Evolutionary conservation across 2,797 vertebrate genomes (phyloP).

Genomic region (Rhynchotus rufescens): DNA sequence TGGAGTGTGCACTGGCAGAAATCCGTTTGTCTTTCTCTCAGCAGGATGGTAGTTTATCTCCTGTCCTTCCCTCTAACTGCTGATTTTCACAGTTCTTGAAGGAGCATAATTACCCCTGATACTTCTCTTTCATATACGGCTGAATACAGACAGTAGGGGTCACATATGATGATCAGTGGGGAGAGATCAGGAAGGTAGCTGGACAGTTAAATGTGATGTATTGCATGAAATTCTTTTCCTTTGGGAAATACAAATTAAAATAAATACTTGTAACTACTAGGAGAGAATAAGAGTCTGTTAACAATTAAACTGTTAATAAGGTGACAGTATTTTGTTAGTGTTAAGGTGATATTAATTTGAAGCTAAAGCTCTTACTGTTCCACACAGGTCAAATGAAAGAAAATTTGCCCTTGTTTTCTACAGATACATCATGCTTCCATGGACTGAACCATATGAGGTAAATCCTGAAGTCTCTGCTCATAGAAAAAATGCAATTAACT

Average conservation of each 20-base stretch:
- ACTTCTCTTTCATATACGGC: background rate
- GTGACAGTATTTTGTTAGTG: too few relatives aligned
- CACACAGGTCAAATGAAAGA: background rate
- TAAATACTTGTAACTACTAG: background rate
- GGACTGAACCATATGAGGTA: background rate
- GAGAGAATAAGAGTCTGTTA: background rate
- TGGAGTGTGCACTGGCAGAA: conserved; percentile 14
- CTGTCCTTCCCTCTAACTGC: conserved; percentile 21
- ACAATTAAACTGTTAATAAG: background rate
- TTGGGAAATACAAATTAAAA: background rate
- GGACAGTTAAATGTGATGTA: background rate
- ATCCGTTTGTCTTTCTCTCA: conserved; percentile 63
- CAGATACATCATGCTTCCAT: background rate
- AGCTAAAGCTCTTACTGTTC: background rate
- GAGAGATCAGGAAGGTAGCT: background rate
- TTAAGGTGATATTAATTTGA: background rate
- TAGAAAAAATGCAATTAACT: background rate
- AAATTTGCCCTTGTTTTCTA: background rate
- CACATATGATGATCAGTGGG: background rate
- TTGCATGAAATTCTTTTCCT: background rate
- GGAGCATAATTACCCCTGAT: conserved; percentile 24
- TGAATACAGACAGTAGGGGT: background rate
- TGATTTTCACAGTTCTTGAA: conserved; percentile 50
- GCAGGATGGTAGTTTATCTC: conserved; percentile 25
- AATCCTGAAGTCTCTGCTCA: background rate